Percentiles rank a stretch among this genome's conserved stretches.
Evolutionary conservation across 2,888 invertebrate species (phyloP).

Genomic region (Caenorhabditis virilis): DNA sequence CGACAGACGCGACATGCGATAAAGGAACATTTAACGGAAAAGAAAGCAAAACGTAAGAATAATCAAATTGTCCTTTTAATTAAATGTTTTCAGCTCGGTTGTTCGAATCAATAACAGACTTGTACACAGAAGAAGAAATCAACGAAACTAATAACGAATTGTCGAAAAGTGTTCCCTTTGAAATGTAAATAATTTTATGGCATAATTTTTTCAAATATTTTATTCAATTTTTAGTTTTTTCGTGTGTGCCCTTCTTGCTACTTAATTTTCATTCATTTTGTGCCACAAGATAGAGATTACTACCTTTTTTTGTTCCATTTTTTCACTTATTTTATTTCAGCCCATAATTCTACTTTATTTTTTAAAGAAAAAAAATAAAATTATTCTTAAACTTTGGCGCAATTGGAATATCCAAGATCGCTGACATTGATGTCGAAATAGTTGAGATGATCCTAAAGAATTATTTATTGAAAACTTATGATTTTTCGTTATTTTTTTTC

Average conservation of each 20-base stretch:
- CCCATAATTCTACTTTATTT: conserved; percentile 2
- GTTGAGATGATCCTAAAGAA: conserved; percentile 43
- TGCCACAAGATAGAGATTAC: no score
- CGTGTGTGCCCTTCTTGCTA: not conserved
- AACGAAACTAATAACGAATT: conserved; percentile 13
- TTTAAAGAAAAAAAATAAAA: not conserved
- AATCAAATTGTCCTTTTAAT: not conserved
- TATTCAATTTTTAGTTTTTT: not conserved
- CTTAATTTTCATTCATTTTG: no score
- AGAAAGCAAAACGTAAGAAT: conserved; percentile 21
- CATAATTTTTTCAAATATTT: not conserved
- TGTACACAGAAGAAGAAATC: conserved; percentile 16
- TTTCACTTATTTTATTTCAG: not conserved
- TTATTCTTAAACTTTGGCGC: conserved; percentile 28
- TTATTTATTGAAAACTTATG: not conserved
- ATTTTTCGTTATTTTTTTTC: no score
- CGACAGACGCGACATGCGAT: conserved; percentile 31
- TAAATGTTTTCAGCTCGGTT: conserved; percentile 12
- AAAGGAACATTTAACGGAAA: conserved; percentile 31
- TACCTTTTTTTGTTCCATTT: no score
- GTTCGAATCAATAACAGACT: conserved; percentile 17
- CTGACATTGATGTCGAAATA: conserved; percentile 40
- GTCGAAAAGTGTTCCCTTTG: conserved; percentile 19
- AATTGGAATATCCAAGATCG: conserved; percentile 36
- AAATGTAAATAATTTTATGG: conserved; percentile 8